Base-by-base conservation (phyloP, 2,888 invertebrate species). In the Notocelia uddmanniana region DNA sequence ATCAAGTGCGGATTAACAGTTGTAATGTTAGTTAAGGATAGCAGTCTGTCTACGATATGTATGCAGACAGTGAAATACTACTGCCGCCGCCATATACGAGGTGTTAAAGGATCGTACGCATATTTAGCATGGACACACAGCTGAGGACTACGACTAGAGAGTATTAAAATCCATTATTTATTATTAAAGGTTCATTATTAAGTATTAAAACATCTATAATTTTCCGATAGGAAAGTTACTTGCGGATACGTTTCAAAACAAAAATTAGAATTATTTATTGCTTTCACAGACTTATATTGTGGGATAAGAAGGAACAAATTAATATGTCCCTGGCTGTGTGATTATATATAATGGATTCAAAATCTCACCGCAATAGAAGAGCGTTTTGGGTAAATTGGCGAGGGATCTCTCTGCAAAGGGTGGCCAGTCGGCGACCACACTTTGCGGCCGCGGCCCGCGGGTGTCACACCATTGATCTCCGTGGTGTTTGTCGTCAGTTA, bases 371-470 rank as follows among this genome's bases (percentile, higher is more conserved):
- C 8, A 1, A 45, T 6, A 13, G 45, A 6, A n/a, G 31, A 31
- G 31, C 8, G 8, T 45, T 45, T 45, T n/a, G 6, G 45, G 15
- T 45, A n/a, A 8, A 45, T 45, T n/a, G 45, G 15, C 15, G 45
- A 45, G 45, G 5, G 45, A n/a, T n/a, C 45, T 15, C n/a, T 45
- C 13, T n/a, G 37, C 37, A 37, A 3, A 45, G n/a, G n/a, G n/a
- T 41, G 13, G 41, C 15, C 41, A 41, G 45, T 8, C 45, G 5
- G n/a, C n/a, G 45, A 45, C 45, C 45, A 45, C 45, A 1, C 45
- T 15, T n/a, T n/a, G 45, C 45, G 45, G 45, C 45, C 45, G n/a
- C n/a, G 45, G 45, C n/a, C 45, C 45, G n/a, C n/a, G 45, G 45
- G 45, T n/a, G 45, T n/a, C 45, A 6, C 45, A 45, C 15, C 45